Conservation (phyloP, 2,888 invertebrate species). For the Pilophorus perplexus region DNA sequence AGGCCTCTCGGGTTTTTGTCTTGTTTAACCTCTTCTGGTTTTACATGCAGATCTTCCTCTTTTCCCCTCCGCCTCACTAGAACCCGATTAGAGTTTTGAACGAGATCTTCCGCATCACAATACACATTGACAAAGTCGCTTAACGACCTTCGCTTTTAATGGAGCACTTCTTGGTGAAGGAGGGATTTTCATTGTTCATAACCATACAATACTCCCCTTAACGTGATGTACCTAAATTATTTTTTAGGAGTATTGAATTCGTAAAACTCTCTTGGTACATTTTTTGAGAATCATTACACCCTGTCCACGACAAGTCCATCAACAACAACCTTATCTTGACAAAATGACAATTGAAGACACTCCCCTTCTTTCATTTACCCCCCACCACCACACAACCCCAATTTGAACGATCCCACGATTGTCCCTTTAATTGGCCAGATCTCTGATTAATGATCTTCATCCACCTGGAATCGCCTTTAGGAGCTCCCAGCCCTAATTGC, state of each 20-base stretch:
- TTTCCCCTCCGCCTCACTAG: too few species aligned
- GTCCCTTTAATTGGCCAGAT: constrained; percentile 31
- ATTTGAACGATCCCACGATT: not conserved
- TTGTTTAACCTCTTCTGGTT: constrained; percentile 12
- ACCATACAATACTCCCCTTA: too few species aligned
- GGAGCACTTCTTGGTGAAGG: not conserved
- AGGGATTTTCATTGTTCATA: not conserved
- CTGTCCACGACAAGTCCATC: too few species aligned
- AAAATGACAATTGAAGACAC: too few species aligned
- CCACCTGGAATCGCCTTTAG: constrained; percentile 32
- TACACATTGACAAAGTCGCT: not conserved
- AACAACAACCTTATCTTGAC: too few species aligned
- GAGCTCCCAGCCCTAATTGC: constrained; percentile 21
- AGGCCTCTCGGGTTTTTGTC: constrained; percentile 20
- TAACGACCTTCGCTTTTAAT: not conserved
- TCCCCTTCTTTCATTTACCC: too few species aligned
- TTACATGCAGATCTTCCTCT: not conserved
- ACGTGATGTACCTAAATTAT: too few species aligned
- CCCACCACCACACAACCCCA: not conserved
- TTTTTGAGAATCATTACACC: too few species aligned
- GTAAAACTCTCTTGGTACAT: too few species aligned
- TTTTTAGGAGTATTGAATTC: too few species aligned
- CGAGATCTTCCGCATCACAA: not conserved
- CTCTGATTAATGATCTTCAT: constrained; percentile 35
- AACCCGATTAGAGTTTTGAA: not conserved